Evolutionary conservation across 2,797 vertebrate genomes (phyloP).

Genomic region (Onychomys torridus): DNA sequence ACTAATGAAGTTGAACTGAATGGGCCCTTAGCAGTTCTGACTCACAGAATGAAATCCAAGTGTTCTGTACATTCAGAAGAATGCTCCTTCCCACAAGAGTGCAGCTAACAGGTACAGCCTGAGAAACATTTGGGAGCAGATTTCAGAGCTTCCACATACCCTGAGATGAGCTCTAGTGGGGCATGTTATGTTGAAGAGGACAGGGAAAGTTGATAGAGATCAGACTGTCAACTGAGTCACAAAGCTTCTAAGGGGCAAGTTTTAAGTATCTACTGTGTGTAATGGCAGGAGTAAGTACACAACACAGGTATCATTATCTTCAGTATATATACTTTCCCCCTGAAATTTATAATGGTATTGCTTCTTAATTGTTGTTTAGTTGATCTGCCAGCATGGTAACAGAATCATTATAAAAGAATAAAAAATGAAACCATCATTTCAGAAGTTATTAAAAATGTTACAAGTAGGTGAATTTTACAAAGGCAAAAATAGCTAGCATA

Average conservation of each 20-base stretch:
- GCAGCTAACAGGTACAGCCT: neutral
- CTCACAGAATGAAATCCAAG: conserved; percentile 58
- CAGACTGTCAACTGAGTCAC: neutral
- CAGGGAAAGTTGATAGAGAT: neutral
- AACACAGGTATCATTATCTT: neutral
- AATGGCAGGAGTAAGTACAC: neutral
- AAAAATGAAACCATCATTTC: conserved; percentile 12
- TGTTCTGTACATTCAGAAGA: conserved; percentile 1
- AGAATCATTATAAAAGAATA: conserved; percentile 23
- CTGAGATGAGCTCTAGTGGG: neutral
- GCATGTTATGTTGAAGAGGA: neutral
- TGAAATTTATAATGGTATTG: neutral
- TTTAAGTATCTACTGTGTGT: neutral
- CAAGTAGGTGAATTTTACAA: neutral
- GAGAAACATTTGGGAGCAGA: neutral
- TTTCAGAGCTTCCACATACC: neutral
- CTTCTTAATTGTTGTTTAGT: neutral
- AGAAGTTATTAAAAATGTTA: conserved; percentile 46
- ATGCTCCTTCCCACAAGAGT: neutral
- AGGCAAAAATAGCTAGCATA: neutral
- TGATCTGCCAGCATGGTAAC: neutral
- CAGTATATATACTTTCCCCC: neutral
- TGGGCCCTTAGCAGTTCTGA: conserved; percentile 16
- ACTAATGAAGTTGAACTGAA: conserved; percentile 63
- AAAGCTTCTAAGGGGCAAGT: neutral